These are phyloP conservation scores for Anguilla megastoma DNA, from an alignment of 2,797 vertebrate genomes.

Conservation along the genomic window DNA sequence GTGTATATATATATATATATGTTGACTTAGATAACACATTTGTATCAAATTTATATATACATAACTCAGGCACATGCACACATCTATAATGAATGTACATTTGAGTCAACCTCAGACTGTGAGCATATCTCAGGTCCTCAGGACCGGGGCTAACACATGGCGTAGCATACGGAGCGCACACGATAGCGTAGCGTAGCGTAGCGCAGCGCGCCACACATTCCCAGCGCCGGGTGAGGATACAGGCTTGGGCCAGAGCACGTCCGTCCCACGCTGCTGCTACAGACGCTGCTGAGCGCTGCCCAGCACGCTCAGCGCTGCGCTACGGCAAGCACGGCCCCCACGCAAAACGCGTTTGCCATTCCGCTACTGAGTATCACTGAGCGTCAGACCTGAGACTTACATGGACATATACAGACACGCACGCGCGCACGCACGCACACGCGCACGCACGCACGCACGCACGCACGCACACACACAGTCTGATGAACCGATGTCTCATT, in stretches of 20 bases:
- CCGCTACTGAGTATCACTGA: neutral
- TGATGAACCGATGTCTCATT: constrained; percentile 38
- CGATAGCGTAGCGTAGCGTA: neutral
- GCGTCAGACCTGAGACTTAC: neutral
- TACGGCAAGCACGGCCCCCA: neutral
- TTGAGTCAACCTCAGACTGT: neutral
- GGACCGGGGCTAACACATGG: neutral
- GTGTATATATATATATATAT: too few relatives aligned
- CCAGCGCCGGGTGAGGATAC: neutral
- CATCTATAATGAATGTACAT: neutral
- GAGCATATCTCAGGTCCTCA: neutral
- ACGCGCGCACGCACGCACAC: constrained; percentile 35
- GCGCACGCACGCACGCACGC: neutral
- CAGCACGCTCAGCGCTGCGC: neutral
- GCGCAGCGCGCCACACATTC: neutral
- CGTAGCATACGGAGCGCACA: neutral
- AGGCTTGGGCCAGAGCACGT: neutral
- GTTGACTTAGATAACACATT: too few relatives aligned
- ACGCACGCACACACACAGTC: constrained; percentile 29
- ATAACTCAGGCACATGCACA: neutral
- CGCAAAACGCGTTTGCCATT: neutral
- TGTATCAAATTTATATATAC: too few relatives aligned
- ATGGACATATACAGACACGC: constrained; percentile 24
- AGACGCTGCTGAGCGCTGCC: neutral
- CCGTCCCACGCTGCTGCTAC: too few relatives aligned